Percentiles rank a stretch among this genome's conserved stretches.
Evolutionary conservation across 2,888 invertebrate species (phyloP).

Genomic region (Leucoma salicis): DNA sequence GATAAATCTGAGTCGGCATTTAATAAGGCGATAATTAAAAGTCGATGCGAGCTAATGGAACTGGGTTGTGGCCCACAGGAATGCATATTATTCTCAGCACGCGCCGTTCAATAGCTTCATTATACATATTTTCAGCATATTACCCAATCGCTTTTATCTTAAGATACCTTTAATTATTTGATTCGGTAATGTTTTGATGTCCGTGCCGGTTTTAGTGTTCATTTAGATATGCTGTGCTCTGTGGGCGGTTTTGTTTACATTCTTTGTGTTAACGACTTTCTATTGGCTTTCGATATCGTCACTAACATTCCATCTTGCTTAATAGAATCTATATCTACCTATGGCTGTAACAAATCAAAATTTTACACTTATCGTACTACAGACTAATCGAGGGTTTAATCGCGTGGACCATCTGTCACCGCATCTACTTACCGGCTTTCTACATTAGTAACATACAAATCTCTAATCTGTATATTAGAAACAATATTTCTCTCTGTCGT

Average conservation of each 20-base stretch:
- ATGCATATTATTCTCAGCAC: constrained; percentile 61
- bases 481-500: constrained; percentile 70
- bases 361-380: constrained; percentile 30
- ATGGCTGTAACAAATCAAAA: constrained; percentile 27
- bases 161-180: constrained; percentile 67
- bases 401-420: constrained; percentile 54
- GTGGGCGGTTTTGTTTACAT: constrained; percentile 60
- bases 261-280: constrained; percentile 41
- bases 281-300: constrained; percentile 23
- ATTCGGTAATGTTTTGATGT: constrained; percentile 58
- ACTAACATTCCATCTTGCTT: constrained; percentile 17
- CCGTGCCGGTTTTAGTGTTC: constrained; percentile 54
- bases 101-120: constrained; percentile 66
- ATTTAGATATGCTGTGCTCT: constrained; percentile 51
- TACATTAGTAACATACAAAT: constrained; percentile 60
- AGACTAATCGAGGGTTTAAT: constrained; percentile 45
- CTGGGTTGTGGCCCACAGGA: constrained; percentile 37
- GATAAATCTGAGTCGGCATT: constrained; percentile 62
- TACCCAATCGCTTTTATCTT: constrained; percentile 57
- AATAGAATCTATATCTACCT: constrained; percentile 19
- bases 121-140: constrained; percentile 65
- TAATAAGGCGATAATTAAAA: constrained; percentile 70
- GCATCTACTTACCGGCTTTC: constrained; percentile 53
- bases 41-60: constrained; percentile 49
- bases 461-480: constrained; percentile 64